Conservation (phyloP, 2,888 invertebrate genomes). For the Synanthedon myopaeformis region DNA sequence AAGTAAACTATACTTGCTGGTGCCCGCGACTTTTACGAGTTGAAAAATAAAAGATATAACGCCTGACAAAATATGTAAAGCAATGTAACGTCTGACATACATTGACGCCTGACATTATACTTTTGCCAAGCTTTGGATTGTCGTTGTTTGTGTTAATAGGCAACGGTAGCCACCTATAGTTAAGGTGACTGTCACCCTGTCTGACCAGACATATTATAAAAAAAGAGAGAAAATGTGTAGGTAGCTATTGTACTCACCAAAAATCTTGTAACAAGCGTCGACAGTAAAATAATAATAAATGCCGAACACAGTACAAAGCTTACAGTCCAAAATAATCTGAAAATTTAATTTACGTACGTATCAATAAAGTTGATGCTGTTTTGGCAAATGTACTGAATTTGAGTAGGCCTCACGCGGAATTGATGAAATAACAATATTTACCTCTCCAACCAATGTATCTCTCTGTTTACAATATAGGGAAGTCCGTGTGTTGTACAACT, state of each 20-base stretch:
- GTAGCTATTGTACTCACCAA: slow-evolving; percentile 28
- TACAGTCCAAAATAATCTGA: slow-evolving; percentile 47
- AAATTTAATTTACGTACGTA: slow-evolving; percentile 8
- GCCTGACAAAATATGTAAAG: no score
- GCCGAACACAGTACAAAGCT: slow-evolving; percentile 26
- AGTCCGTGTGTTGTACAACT: slow-evolving; percentile 47
- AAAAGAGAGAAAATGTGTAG: background rate
- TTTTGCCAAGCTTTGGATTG: no score
- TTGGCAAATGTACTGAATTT: background rate
- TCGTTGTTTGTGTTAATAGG: no score
- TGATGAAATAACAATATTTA: slow-evolving; percentile 9
- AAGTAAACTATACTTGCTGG: no score
- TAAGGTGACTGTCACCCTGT: no score
- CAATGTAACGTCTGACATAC: no score
- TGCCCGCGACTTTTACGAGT: no score
- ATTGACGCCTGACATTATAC: no score
- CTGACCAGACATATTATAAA: no score
- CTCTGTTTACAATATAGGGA: slow-evolving; percentile 36
- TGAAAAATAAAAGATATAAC: no score
- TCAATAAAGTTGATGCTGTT: background rate
- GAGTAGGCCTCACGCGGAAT: background rate
- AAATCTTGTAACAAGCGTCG: slow-evolving; percentile 37
- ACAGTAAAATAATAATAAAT: slow-evolving; percentile 30
- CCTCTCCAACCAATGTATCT: slow-evolving; percentile 49
- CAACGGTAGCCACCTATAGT: no score